phyloP scores from a whole-genome alignment of 2,797 vertebrate species.

The Tadarida brasiliensis region DNA sequence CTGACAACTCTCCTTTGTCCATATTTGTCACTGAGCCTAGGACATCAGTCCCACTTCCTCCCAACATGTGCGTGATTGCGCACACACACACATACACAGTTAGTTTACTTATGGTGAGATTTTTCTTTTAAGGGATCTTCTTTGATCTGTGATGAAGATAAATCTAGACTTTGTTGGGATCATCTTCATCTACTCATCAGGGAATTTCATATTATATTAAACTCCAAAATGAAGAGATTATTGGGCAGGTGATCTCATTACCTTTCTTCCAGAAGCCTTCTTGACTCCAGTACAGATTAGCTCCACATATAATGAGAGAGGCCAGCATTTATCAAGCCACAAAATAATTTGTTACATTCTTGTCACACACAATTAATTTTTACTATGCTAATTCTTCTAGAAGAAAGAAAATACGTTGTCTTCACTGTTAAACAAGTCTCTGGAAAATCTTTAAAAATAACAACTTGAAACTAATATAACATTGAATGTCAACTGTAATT shows the following conservation, averaged over 20 bases:
- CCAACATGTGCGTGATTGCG: not conserved
- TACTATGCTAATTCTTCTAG: not conserved
- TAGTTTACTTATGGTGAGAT: not conserved
- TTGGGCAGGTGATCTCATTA: not conserved
- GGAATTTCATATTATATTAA: not conserved
- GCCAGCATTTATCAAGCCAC: not conserved
- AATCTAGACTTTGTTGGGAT: not conserved
- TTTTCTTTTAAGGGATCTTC: not conserved
- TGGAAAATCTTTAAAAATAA: not conserved
- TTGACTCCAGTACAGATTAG: not conserved
- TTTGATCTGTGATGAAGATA: not conserved
- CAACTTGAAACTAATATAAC: not conserved
- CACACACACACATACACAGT: not conserved
- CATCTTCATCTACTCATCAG: not conserved
- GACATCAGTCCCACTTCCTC: not conserved
- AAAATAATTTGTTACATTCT: not conserved
- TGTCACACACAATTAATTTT: not conserved
- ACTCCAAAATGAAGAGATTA: not conserved
- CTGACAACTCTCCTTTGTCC: not conserved
- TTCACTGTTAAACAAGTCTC: not conserved
- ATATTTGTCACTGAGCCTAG: not conserved
- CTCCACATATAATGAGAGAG: not conserved
- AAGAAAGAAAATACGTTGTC: not conserved
- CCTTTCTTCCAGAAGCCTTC: not conserved
- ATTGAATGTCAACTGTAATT: not conserved